Conservation (phyloP, 2,113 vertebrate species). For the Tyrannus savana region DNA sequence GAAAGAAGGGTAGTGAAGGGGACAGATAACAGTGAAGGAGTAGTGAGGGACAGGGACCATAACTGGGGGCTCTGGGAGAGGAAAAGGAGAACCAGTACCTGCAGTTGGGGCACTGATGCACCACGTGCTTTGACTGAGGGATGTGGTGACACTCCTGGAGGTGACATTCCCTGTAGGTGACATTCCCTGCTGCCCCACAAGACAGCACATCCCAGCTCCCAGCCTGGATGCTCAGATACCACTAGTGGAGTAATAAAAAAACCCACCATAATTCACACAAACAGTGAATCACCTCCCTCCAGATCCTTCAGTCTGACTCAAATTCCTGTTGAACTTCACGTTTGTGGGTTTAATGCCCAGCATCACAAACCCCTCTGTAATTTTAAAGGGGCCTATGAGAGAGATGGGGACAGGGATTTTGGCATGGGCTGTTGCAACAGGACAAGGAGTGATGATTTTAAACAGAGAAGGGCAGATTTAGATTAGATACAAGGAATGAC, state of each 20-base stretch:
- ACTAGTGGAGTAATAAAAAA: background rate
- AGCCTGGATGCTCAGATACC: background rate
- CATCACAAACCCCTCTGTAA: background rate
- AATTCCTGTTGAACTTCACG: background rate
- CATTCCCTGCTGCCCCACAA: background rate
- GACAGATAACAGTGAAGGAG: background rate
- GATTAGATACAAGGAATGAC: background rate
- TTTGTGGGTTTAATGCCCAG: background rate
- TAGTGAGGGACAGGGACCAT: background rate
- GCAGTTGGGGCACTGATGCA: fast-evolving
- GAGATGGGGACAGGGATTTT: no score
- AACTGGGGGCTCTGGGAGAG: background rate
- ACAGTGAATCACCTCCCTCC: background rate
- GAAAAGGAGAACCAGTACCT: background rate
- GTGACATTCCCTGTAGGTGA: background rate
- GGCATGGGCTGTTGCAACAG: background rate
- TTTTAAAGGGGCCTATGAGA: background rate
- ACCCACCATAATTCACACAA: background rate
- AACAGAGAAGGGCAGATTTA: background rate
- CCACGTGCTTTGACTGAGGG: background rate
- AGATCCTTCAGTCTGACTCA: background rate
- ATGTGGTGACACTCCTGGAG: background rate
- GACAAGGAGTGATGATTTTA: background rate
- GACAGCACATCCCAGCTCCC: background rate
- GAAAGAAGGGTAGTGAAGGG: background rate